These are phyloP conservation scores for Lycodopsis pacificus DNA, from an alignment of 2,797 vertebrate species.

Conservation along the genomic window DNA sequence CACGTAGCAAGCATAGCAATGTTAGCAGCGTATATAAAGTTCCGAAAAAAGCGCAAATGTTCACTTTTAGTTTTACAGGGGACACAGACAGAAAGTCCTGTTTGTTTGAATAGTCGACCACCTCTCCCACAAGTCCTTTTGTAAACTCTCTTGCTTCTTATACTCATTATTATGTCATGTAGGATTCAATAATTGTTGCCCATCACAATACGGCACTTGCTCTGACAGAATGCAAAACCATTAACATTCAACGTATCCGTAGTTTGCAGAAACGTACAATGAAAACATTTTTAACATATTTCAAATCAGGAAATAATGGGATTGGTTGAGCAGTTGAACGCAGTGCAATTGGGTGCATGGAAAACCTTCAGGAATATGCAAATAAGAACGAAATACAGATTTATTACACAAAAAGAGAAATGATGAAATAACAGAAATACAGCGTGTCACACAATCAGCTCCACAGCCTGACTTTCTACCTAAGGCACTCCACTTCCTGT, in stretches of 20 bases:
- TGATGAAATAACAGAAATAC: background rate
- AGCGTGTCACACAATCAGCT: background rate
- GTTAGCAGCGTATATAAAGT: too few relatives aligned
- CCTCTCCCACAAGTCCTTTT: too few relatives aligned
- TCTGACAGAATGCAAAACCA: background rate
- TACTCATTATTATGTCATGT: background rate
- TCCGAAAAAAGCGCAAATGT: too few relatives aligned
- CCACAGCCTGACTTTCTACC: too few relatives aligned
- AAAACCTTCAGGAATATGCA: background rate
- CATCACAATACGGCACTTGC: background rate
- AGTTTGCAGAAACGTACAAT: background rate
- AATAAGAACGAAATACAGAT: background rate
- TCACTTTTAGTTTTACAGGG: too few relatives aligned
- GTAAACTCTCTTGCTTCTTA: background rate
- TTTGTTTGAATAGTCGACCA: too few relatives aligned
- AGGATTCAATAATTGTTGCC: background rate
- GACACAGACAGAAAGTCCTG: too few relatives aligned
- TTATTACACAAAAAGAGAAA: background rate
- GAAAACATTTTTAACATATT: background rate
- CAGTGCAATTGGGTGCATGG: background rate
- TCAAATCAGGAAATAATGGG: constrained; percentile 8
- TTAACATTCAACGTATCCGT: background rate
- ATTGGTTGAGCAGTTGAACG: constrained; percentile 19
- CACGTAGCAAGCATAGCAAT: background rate
- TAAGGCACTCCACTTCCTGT: background rate